phyloP scores from a whole-genome alignment of 2,113 vertebrate genomes.

The Serilophus lunatus region DNA sequence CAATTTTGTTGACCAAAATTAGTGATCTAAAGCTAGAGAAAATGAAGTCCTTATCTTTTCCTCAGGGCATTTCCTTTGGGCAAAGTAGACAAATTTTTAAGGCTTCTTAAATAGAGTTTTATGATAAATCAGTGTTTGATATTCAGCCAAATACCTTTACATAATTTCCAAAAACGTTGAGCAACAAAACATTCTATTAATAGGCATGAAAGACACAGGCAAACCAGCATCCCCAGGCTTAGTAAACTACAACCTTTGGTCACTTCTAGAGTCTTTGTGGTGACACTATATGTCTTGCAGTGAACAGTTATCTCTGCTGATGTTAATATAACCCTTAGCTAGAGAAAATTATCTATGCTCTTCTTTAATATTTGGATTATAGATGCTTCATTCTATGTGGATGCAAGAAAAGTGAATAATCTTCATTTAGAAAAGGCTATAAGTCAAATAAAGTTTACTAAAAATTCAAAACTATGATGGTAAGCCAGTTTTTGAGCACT shows the following conservation, averaged over 20 bases:
- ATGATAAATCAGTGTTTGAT: background rate
- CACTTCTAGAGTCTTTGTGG: background rate
- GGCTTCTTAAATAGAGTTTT: background rate
- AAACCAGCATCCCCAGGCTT: background rate
- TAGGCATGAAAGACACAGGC: background rate
- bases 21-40: background rate
- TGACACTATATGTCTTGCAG: background rate
- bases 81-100: background rate
- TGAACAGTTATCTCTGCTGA: background rate
- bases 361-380: background rate
- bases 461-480: background rate
- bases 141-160: background rate
- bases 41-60: background rate
- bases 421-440: background rate
- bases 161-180: background rate
- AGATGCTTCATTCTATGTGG: rapidly evolving
- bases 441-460: background rate
- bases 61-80: background rate
- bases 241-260: background rate
- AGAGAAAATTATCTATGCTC: background rate
- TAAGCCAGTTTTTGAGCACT: background rate
- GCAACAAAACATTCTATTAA: background rate
- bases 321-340: background rate
- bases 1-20: background rate
- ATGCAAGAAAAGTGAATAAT: background rate